Percentiles rank a stretch among this genome's conserved stretches.
Conservation (phyloP, 1,140 invertebrate species). For the Monomorium pharaonis region DNA sequence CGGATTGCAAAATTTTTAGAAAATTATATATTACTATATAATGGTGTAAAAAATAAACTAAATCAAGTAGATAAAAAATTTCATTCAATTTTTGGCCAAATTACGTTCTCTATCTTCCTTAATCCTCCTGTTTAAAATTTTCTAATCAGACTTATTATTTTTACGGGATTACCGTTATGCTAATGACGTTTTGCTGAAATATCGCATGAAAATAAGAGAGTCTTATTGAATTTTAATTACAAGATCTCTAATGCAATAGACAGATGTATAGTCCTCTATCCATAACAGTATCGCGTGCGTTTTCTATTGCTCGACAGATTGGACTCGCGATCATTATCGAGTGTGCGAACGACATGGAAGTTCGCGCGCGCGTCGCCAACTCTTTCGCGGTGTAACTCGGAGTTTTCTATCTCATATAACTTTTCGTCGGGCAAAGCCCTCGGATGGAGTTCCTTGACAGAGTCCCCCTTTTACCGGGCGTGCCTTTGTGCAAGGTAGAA, state of each 20-base stretch:
- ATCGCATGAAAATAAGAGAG: not conserved
- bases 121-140: not conserved
- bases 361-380: constrained; percentile 12
- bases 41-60: not conserved
- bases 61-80: not conserved
- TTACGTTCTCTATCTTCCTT: not conserved
- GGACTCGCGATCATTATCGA: not conserved
- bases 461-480: constrained; percentile 47
- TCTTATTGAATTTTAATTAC: not conserved
- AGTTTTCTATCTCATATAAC: constrained; percentile 61
- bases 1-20: not conserved
- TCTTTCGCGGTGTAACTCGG: constrained; percentile 39
- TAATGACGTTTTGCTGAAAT: not conserved
- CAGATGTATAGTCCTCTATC: not conserved
- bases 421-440: constrained; percentile 56
- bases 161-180: not conserved
- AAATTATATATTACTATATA: not conserved
- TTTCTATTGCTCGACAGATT: constrained; percentile 12
- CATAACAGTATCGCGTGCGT: not conserved
- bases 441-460: constrained; percentile 57
- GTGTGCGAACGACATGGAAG: not conserved
- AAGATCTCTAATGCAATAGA: not conserved
- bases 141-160: not conserved
- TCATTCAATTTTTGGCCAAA: not conserved
- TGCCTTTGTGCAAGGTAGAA: constrained; percentile 63